These are phyloP conservation scores for Panthera tigris DNA, from an alignment of 2,113 vertebrate genomes.

Conservation along the genomic window DNA sequence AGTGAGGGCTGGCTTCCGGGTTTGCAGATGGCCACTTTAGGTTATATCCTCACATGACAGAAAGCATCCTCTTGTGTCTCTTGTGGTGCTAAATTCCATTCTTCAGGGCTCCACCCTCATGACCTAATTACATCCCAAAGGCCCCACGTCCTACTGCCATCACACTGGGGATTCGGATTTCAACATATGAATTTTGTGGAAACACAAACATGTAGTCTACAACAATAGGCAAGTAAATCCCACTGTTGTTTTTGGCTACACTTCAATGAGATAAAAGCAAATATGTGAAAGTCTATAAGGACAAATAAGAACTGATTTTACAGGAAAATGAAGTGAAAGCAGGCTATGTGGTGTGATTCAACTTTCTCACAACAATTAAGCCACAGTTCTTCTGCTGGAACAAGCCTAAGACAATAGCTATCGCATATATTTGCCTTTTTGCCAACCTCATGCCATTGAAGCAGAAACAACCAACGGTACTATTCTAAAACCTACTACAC, in stretches of 20 bases:
- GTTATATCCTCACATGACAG: neutral
- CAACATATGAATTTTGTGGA: neutral
- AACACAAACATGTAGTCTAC: neutral
- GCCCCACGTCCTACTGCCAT: neutral
- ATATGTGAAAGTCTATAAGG: neutral
- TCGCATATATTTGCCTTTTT: neutral
- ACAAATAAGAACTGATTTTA: neutral
- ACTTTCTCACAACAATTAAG: conserved; percentile 10
- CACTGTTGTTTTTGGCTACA: neutral
- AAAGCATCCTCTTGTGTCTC: neutral
- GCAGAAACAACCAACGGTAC: neutral
- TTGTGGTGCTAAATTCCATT: neutral
- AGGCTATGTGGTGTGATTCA: neutral
- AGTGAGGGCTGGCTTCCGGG: neutral
- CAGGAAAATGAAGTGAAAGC: neutral
- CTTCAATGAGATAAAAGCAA: conserved; percentile 27
- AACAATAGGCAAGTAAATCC: conserved; percentile 20
- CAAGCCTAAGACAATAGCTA: neutral
- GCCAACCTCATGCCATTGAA: neutral
- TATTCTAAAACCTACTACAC: neutral
- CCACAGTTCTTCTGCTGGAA: neutral
- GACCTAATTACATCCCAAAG: neutral
- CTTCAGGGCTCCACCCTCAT: neutral
- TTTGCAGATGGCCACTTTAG: neutral
- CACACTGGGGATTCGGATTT: neutral